These are phyloP conservation scores for Pristionchus maxplancki DNA, from an alignment of 2,888 invertebrate genomes.

Conservation along the genomic window DNA sequence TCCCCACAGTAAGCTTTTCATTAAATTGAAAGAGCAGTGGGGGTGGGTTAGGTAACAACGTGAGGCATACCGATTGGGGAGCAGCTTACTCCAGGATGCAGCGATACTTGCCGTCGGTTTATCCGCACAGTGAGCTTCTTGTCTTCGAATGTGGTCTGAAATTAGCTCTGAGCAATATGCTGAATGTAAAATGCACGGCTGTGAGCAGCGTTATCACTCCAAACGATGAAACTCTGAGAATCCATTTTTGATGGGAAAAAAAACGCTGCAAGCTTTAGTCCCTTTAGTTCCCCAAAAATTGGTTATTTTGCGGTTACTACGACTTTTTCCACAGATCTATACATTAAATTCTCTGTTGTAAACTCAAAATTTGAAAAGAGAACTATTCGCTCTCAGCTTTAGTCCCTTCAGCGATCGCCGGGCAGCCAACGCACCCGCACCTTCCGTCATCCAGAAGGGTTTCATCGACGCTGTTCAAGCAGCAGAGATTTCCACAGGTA, in stretches of 20 bases:
- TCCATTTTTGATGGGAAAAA: too few relatives aligned
- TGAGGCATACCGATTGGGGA: not conserved
- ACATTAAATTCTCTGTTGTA: not conserved
- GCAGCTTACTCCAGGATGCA: constrained; percentile 18
- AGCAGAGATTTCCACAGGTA: not conserved
- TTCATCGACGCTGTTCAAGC: constrained; percentile 49
- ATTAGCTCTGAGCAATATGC: too few relatives aligned
- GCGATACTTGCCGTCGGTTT: constrained; percentile 56
- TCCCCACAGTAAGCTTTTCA: not conserved
- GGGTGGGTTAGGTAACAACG: not conserved
- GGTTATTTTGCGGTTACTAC: too few relatives aligned
- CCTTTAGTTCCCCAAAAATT: too few relatives aligned
- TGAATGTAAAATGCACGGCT: too few relatives aligned
- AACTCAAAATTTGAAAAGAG: not conserved
- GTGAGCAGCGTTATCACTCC: too few relatives aligned
- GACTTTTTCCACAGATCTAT: too few relatives aligned
- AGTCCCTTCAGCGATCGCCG: constrained; percentile 25
- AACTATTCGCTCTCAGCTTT: not conserved
- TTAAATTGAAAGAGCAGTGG: not conserved
- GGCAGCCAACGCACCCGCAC: constrained; percentile 46
- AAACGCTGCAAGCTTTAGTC: too few relatives aligned
- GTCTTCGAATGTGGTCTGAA: too few relatives aligned
- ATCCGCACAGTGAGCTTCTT: constrained; percentile 55
- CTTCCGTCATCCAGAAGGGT: constrained; percentile 55
- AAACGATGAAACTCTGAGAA: too few relatives aligned